Evolutionary conservation across 2,797 vertebrate genomes (phyloP).

Genomic region (Lindbergichthys nudifrons): DNA sequence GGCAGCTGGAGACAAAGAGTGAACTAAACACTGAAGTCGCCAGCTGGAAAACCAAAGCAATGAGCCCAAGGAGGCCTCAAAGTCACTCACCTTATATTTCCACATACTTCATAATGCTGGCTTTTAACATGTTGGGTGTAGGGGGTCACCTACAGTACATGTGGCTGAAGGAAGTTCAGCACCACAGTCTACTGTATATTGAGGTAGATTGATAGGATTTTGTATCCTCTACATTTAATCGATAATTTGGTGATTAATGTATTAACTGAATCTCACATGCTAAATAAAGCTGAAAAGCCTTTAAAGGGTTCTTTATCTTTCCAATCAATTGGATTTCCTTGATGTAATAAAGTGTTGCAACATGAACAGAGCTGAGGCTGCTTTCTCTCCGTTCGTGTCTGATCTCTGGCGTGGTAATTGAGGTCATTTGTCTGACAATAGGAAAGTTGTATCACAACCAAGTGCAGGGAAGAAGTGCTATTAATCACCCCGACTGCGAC

Average conservation of each 20-base stretch:
- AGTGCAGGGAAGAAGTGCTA: conserved; percentile 55
- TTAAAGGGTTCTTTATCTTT: conserved; percentile 29
- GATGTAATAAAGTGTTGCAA: conserved; percentile 36
- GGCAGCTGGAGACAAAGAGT: no score
- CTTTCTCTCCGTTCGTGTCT: conserved; percentile 48
- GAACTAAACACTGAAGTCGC: no score
- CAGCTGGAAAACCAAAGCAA: no score
- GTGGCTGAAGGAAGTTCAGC: no score
- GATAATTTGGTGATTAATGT: no score
- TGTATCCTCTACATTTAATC: background rate
- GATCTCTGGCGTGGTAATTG: conserved; percentile 70
- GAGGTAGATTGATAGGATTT: background rate
- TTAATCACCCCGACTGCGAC: conserved; percentile 70
- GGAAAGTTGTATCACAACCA: conserved; percentile 65
- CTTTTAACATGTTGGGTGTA: no score
- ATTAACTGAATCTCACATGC: background rate
- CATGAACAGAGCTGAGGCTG: conserved; percentile 21
- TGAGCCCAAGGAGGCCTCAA: no score
- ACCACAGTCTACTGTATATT: background rate
- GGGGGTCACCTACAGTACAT: no score
- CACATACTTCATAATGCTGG: no score
- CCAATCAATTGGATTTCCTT: conserved; percentile 24
- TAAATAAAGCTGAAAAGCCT: conserved; percentile 7
- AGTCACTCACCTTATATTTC: no score
- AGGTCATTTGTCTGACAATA: conserved; percentile 76